Percentiles rank a stretch among this genome's conserved stretches.
Evolutionary conservation across 1,140 invertebrate species (phyloP).

Genomic region (Scaptomyza pallida): DNA sequence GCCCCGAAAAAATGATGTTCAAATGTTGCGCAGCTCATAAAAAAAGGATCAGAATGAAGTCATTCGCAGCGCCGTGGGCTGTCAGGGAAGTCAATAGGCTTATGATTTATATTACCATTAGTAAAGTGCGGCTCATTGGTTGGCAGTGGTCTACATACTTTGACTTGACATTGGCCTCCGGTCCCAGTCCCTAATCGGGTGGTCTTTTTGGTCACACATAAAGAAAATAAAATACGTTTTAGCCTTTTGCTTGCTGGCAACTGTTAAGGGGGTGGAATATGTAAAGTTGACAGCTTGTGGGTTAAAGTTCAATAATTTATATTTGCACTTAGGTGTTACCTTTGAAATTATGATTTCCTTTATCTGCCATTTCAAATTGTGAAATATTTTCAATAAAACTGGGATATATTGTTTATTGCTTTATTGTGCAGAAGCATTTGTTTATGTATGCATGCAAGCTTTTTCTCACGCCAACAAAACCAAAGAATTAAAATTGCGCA

Average conservation of each 20-base stretch:
- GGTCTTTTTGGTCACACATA: constrained; percentile 24
- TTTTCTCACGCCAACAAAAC: constrained; percentile 3
- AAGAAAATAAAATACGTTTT: constrained; percentile 3
- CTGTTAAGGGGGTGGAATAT: constrained; percentile 14
- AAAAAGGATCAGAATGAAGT: constrained; percentile 72
- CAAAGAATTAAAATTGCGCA: constrained; percentile 2
- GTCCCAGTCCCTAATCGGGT: not conserved
- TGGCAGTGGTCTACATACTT: constrained; percentile 8
- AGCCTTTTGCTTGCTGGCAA: constrained; percentile 12
- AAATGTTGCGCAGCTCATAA: constrained; percentile 73
- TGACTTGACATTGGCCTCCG: constrained; percentile 3
- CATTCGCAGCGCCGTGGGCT: constrained; percentile 44
- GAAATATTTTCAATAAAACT: not conserved
- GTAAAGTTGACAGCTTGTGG: constrained; percentile 6
- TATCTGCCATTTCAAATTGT: not conserved
- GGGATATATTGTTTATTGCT: too few species aligned
- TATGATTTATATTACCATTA: constrained; percentile 80
- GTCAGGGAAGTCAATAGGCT: constrained; percentile 69
- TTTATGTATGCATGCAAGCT: too few species aligned
- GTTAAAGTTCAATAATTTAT: constrained; percentile 17
- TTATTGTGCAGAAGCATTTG: too few species aligned
- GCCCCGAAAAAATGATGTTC: constrained; percentile 45
- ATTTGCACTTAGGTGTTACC: not conserved
- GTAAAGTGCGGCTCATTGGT: constrained; percentile 59
- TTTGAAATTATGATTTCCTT: not conserved